Base-by-base conservation (phyloP, 2,888 invertebrate species). In the Orthonevra nobilis region DNA sequence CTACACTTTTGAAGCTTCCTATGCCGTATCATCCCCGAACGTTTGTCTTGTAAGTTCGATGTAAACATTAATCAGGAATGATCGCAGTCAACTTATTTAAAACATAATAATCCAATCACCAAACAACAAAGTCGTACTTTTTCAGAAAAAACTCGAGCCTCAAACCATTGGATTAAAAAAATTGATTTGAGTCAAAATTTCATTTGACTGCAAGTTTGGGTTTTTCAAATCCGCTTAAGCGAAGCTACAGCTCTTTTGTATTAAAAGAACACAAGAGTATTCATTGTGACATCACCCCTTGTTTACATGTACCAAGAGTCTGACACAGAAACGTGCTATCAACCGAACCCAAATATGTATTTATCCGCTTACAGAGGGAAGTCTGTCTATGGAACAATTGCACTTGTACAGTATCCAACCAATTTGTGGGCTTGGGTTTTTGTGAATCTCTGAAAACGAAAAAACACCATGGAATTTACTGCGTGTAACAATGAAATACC, bases 311-410 rank as follows among this genome's bases (percentile, higher is more conserved):
- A 50, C 40, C 42, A 50, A 12, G 42, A 42, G 50, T 54, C 17
- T 60, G 73, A 44, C 36, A 66, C 58, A 52, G 50, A 38, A 52
- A 52, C 28, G 46, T 48, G 38, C 19, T 5, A 19, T 34, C 61
- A 26, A 28, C 46, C 46, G 12, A 36, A 28, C 58, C 34, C 58
- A 66, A 73, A 66, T 66, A 66, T n/a, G n/a, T n/a, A n/a, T 73
- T 73, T 66, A 66, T 66, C 50, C 34, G 20, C 36, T 66, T 73
- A 58, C 28, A 66, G 26, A 66, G 34, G 20, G 28, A 0, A 48
- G 19, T 38, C 10, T 56, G 26, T 30, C 40, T 50, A 23, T 34
- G 14, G 14, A 28, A 30, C 50, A 30, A 17, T 28, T 12, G n/a
- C 42, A 52, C 17, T 23, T 23, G 23, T 23, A n/a, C n/a, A n/a